Percentiles rank a stretch among this genome's conserved stretches.
Evolutionary conservation across 2,888 invertebrate species (phyloP).

Genomic region (Lycia hirtaria): DNA sequence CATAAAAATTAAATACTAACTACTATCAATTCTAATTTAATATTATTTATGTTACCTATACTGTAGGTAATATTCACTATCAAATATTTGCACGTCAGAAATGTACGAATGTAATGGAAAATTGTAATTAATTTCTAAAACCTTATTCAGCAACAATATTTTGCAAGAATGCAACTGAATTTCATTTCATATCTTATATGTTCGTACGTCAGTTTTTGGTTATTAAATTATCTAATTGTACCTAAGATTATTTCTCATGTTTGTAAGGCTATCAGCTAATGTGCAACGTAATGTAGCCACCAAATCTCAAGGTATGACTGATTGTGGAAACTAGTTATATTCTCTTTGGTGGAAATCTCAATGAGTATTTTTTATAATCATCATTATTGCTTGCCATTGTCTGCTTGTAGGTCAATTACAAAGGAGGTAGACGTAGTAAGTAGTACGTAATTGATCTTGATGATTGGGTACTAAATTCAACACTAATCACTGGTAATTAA

Average conservation of each 20-base stretch:
- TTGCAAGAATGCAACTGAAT: too few species aligned
- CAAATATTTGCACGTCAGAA: too few species aligned
- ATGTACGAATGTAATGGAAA: too few species aligned
- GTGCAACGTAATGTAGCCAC: slow-evolving; percentile 9
- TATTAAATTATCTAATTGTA: too few species aligned
- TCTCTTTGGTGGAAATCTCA: slow-evolving; percentile 14
- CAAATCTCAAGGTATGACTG: slow-evolving; percentile 16
- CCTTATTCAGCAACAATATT: too few species aligned
- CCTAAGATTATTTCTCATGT: slow-evolving; percentile 23
- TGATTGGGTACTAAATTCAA: slow-evolving; percentile 1
- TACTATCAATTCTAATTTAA: too few species aligned
- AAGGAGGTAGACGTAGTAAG: neutral
- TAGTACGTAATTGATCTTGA: slow-evolving; percentile 6
- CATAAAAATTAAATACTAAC: too few species aligned
- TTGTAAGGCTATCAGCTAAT: slow-evolving; percentile 14
- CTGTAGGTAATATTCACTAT: too few species aligned
- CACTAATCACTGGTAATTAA: slow-evolving; percentile 8
- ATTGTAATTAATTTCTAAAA: too few species aligned
- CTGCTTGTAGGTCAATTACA: slow-evolving; percentile 24
- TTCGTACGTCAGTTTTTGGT: neutral
- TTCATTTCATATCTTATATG: too few species aligned
- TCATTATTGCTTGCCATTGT: slow-evolving; percentile 22
- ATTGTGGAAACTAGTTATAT: slow-evolving; percentile 17
- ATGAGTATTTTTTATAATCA: slow-evolving; percentile 16
- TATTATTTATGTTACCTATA: too few species aligned